Base-by-base conservation (phyloP, 2,888 invertebrate species). In the Steinernema carpocapsae region DNA sequence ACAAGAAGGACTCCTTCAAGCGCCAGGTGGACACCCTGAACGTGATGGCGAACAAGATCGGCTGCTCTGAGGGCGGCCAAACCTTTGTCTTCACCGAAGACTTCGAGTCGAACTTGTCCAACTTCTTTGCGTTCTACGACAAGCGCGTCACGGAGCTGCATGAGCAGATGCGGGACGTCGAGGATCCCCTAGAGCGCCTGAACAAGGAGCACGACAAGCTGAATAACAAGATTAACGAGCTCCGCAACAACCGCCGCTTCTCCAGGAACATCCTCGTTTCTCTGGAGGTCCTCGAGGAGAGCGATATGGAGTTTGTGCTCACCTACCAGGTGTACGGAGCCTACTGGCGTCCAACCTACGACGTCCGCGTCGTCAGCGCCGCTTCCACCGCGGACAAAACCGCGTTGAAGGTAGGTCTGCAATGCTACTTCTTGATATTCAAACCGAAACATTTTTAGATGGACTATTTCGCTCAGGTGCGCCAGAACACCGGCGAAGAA, bases 401-500 rank as follows among this genome's bases (percentile, higher is more conserved):
- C 12, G 51, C 17, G 17, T 52, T 79, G 64, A 77, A 79, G 73
- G 64, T 79, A 24, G 4, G 56, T 6, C 2, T 3, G 26, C 3
- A 6, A 2, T 26, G 14, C 26, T 56, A 26, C n/a, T n/a, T n/a
- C 17, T 19, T n/a, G 17, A 6, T 48, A 17, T 10, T n/a, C 19
- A 7, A 10, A 43, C 14, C 43, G 43, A n/a, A 19, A 6, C n/a
- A 6, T 2, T 24, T 56, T 22, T 56, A 56, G 56, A 56, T 56
- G 6, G 78, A 83, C 71, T 89, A 89, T 80, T 87, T 84, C 78
- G 88, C 87, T 3, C 75, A 87, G 74, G 86, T 89, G 71, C 74
- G 79, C 29, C 89, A 89, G 80, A 78, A 80, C 4, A 88, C 88
- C 6, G 88, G 87, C 0, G 89, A 89, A 76, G 88, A 89, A 76